phyloP scores from a whole-genome alignment of 2,797 vertebrate genomes.

The Chelon auratus region DNA sequence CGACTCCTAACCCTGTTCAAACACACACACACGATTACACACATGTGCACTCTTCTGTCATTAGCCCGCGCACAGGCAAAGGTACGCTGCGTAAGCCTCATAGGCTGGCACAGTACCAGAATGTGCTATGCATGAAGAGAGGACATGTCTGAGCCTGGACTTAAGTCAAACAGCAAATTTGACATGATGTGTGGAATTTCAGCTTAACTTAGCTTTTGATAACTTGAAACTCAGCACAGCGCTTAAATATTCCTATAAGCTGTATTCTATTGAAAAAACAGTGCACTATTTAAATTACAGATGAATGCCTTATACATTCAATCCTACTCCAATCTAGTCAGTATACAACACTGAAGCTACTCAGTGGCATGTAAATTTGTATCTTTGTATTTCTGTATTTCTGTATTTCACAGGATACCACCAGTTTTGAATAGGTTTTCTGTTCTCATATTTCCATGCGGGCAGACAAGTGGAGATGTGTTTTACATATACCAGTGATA shows the following conservation, averaged over 20 bases:
- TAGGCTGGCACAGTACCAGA: conserved; percentile 23
- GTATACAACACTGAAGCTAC: no score
- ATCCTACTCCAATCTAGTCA: no score
- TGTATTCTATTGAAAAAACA: not conserved
- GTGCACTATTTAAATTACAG: no score
- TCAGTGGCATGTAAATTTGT: no score
- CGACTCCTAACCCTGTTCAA: conserved; percentile 15
- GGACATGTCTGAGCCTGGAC: conserved; percentile 46
- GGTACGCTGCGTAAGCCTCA: not conserved
- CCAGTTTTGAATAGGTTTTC: no score
- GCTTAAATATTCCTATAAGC: not conserved
- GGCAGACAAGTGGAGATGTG: no score
- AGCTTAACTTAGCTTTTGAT: conserved; percentile 17
- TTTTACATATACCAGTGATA: no score
- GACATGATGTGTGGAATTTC: conserved; percentile 36
- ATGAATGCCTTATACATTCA: no score
- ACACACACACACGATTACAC: not conserved
- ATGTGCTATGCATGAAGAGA: conserved; percentile 13
- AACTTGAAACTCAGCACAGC: not conserved
- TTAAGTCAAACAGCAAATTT: conserved; percentile 40
- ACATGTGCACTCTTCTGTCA: not conserved
- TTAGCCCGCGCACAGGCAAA: not conserved
- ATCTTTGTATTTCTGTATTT: no score
- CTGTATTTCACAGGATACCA: no score
- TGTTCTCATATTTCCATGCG: no score